phyloP scores from a whole-genome alignment of 2,113 vertebrate species.

The Oreochromis spilurus region DNA sequence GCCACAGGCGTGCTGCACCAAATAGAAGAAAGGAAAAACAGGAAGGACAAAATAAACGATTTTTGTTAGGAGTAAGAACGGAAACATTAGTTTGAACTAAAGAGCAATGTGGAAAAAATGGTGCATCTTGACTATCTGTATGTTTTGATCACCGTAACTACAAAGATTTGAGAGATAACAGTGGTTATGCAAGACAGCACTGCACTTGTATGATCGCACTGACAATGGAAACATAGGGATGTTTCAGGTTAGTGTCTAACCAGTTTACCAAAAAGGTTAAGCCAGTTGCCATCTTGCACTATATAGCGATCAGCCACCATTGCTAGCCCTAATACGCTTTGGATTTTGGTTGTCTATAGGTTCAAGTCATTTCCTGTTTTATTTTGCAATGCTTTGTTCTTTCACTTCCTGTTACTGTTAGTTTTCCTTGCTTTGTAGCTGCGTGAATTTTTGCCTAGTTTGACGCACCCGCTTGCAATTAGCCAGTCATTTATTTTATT shows the following conservation, averaged over 20 bases:
- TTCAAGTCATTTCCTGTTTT: not conserved
- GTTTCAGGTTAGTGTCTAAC: not conserved
- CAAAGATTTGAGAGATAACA: not conserved
- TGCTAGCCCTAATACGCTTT: not conserved
- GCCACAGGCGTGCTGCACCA: not conserved
- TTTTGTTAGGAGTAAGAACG: not conserved
- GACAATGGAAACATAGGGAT: not conserved
- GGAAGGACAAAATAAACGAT: not conserved
- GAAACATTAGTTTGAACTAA: not conserved
- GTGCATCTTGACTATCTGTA: not conserved
- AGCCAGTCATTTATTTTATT: not conserved
- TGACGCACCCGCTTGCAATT: not conserved
- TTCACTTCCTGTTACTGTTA: not conserved
- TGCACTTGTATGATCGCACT: not conserved
- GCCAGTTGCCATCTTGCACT: not conserved
- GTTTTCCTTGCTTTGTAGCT: not conserved
- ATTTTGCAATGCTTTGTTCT: not conserved
- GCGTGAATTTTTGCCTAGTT: not conserved
- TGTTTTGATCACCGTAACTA: not conserved
- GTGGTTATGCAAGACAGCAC: not conserved
- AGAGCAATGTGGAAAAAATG: not conserved
- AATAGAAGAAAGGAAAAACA: not conserved
- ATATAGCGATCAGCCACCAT: rapidly evolving
- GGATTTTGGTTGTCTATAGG: not conserved
- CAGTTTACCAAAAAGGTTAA: not conserved